phyloP scores from a whole-genome alignment of 2,113 vertebrate species.

The Lepus timidus region DNA sequence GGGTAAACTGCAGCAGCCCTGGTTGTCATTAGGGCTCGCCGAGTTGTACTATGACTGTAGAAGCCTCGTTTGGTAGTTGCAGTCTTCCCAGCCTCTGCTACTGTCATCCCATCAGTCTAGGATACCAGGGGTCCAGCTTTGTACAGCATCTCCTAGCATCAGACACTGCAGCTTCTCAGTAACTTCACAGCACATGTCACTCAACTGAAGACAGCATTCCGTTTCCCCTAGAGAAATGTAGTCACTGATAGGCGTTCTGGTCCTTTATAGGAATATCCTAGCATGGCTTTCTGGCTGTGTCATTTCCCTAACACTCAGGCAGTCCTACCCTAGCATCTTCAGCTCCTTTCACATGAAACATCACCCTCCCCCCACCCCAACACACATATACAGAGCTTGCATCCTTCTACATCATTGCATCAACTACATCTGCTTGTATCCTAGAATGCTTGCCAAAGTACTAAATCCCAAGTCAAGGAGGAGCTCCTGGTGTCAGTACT shows the following conservation, averaged over 20 bases:
- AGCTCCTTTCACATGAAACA: background rate
- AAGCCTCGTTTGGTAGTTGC: background rate
- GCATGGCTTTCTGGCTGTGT: background rate
- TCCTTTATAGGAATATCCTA: background rate
- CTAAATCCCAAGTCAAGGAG: background rate
- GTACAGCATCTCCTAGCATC: background rate
- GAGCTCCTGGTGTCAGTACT: background rate
- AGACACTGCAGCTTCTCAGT: background rate
- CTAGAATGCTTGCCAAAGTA: background rate
- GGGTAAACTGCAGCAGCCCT: background rate
- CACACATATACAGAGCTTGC: background rate
- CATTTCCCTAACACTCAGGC: background rate
- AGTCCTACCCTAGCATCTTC: background rate
- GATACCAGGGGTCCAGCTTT: background rate
- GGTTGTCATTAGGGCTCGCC: background rate
- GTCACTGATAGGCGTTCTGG: too few relatives aligned
- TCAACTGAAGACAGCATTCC: background rate
- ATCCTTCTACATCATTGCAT: too few relatives aligned
- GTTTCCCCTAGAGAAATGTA: background rate
- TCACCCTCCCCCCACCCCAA: background rate
- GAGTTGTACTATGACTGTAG: background rate
- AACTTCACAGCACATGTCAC: background rate
- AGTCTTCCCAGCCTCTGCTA: background rate
- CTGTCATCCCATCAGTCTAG: background rate
- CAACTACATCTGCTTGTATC: background rate